Conservation (phyloP, 2,113 vertebrate species). For the Turnix velox region DNA sequence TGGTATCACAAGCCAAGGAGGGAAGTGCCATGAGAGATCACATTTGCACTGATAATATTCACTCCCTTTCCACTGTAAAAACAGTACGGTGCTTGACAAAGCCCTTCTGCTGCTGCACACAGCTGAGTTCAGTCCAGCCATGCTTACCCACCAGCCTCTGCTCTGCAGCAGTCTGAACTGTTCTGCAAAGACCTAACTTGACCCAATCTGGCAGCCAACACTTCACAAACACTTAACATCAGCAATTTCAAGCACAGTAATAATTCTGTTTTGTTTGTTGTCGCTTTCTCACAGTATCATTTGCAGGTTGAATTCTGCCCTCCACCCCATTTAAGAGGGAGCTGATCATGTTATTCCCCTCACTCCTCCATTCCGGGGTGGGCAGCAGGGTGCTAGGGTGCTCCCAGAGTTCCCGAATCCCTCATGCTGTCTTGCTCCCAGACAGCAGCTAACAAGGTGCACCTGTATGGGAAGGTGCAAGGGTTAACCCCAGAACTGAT, state of each 20-base stretch:
- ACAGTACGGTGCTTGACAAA: neutral
- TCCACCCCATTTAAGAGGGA: slow-evolving; percentile 23
- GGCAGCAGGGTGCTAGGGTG: rapidly evolving
- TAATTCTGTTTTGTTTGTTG: slow-evolving; percentile 45
- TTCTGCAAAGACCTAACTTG: slow-evolving; percentile 56
- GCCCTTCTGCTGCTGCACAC: neutral
- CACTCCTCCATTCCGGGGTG: no score
- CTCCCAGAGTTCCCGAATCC: neutral
- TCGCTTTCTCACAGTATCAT: slow-evolving; percentile 51
- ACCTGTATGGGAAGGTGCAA: rapidly evolving
- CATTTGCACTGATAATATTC: neutral
- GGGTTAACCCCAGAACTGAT: neutral
- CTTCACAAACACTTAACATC: slow-evolving; percentile 58
- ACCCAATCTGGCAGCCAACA: slow-evolving; percentile 53
- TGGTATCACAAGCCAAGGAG: rapidly evolving
- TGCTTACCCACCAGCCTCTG: slow-evolving; percentile 6
- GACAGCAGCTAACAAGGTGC: neutral
- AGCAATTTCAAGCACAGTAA: slow-evolving; percentile 55
- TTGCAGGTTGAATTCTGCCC: slow-evolving; percentile 63
- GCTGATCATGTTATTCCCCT: neutral
- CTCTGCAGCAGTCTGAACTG: slow-evolving; percentile 17
- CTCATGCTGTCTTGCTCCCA: neutral
- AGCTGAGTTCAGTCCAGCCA: neutral
- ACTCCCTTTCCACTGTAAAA: neutral
- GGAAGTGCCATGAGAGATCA: neutral